Base-by-base conservation (phyloP, 2,113 vertebrate genomes). In the Scolopax mira region DNA sequence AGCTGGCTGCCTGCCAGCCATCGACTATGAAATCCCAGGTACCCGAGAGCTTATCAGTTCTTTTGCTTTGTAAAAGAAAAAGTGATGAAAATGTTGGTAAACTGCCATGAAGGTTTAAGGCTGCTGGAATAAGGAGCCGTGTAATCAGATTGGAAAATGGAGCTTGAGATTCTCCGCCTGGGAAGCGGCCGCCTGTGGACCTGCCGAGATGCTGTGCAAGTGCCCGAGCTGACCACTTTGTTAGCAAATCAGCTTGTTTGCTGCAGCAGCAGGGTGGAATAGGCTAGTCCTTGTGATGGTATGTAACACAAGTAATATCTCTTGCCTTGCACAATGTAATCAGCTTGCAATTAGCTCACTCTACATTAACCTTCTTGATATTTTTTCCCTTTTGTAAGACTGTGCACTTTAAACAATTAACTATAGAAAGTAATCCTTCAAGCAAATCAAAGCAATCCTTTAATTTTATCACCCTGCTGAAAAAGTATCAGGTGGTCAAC, bases 1-100 rank as follows among this genome's bases (percentile, higher is more conserved):
- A 98, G 96, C 98, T 99, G 99, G 99, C 98, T 83, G 79, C 41
- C 89, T 96, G 99, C 99, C 99, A 99, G 98, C 97, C 97, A 98
- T 98, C 98, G 97, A 99, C 98, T 98, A 96, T 97, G 98, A 98
- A 98, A 98, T 98, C 98, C 97, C 89, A 94, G 98, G 96, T 98
- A 99, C 98, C 98, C 98, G 98, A 98, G 98, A 98, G 99, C 98
- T 98, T 98, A 98, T 99, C 98, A 97, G 98, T 98, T 97, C 98
- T 97, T 98, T 97, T 97, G 98, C 98, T 98, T 98, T 98, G 98
- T 98, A 97, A 98, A 98, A 98, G 96, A 97, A 97, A 98, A 98
- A 97, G 98, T 97, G 97, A 97, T 97, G 95, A 98, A 98, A 98
- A 98, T 98, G 97, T 98, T 98, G 98, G 98, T 98, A 98, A 97